Conservation (phyloP, 2,113 vertebrate species). For the Colius striatus region DNA sequence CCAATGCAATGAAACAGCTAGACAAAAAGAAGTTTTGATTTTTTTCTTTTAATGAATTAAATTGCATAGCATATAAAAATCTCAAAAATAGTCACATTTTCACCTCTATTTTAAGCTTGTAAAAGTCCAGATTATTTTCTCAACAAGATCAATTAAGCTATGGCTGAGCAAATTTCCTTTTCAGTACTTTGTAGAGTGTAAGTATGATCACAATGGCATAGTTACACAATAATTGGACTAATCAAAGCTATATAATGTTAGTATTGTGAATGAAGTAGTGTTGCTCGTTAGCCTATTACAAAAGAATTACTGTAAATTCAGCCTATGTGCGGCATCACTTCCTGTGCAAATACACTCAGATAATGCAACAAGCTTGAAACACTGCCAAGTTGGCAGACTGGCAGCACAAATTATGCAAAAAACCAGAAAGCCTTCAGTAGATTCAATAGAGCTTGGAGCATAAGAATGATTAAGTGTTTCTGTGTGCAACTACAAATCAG, state of each 20-base stretch:
- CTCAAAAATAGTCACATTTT: not conserved
- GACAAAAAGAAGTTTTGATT: not conserved
- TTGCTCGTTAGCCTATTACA: conserved; percentile 56
- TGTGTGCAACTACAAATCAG: conserved; percentile 74
- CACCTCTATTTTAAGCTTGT: not conserved
- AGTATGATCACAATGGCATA: conserved; percentile 9
- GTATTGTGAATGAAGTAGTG: conserved; percentile 8
- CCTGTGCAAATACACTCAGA: conserved; percentile 65
- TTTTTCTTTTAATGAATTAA: not conserved
- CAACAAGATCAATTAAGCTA: conserved; percentile 33
- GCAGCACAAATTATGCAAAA: conserved; percentile 72
- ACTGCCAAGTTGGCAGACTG: conserved; percentile 69
- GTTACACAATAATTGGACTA: conserved; percentile 31
- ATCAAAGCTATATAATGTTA: conserved; percentile 53
- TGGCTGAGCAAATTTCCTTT: conserved; percentile 1
- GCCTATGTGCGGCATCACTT: conserved; percentile 53
- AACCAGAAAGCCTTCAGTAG: conserved; percentile 70
- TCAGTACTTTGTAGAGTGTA: not conserved
- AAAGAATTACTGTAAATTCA: conserved; percentile 67
- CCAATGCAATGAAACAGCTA: not conserved
- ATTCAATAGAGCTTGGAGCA: conserved; percentile 61
- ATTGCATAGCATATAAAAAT: not conserved
- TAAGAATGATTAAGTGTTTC: conserved; percentile 77
- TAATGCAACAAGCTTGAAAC: conserved; percentile 67
- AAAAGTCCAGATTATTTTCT: conserved; percentile 3